These are phyloP conservation scores for Lanius ludovicianus DNA, from an alignment of 2,113 vertebrate species.

Conservation along the genomic window DNA sequence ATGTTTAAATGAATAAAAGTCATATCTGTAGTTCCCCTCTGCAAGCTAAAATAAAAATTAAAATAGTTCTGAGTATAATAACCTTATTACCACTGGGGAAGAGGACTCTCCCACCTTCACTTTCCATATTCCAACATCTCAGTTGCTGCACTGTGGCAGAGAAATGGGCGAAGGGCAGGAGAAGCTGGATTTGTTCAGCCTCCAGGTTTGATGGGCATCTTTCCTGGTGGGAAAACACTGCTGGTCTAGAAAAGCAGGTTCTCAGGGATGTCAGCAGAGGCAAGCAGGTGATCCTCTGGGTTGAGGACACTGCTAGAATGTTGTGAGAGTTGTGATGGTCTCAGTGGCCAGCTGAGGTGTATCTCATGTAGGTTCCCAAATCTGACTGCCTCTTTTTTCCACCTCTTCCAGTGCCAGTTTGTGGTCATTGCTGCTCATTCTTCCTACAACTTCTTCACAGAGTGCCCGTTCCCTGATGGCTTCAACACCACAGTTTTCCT, in stretches of 20 bases:
- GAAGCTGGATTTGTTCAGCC: not conserved
- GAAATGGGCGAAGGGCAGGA: not conserved
- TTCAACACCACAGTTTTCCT: constrained; percentile 64
- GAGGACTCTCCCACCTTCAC: not conserved
- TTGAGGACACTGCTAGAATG: not conserved
- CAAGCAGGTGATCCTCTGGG: not conserved
- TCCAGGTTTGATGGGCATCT: not conserved
- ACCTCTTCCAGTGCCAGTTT: constrained; percentile 72
- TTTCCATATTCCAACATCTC: not conserved
- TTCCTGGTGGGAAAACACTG: not conserved
- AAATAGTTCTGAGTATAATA: not conserved
- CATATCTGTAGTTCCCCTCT: not conserved
- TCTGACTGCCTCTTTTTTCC: not conserved
- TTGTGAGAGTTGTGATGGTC: not conserved
- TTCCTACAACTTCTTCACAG: constrained; percentile 70
- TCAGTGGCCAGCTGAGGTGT: not conserved
- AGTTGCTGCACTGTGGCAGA: not conserved
- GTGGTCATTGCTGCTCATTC: constrained; percentile 69
- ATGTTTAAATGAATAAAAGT: not conserved
- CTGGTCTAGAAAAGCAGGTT: not conserved
- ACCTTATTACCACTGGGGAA: not conserved
- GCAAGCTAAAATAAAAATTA: not conserved
- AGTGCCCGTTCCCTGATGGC: constrained; percentile 65
- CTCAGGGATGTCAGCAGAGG: not conserved
- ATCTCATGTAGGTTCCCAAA: not conserved